A percentile compares a stretch with the other conserved stretches of the same genome.
These are phyloP conservation scores for Agrotis exclamationis DNA, from an alignment of 2,888 invertebrate genomes.

Conservation along the genomic window DNA sequence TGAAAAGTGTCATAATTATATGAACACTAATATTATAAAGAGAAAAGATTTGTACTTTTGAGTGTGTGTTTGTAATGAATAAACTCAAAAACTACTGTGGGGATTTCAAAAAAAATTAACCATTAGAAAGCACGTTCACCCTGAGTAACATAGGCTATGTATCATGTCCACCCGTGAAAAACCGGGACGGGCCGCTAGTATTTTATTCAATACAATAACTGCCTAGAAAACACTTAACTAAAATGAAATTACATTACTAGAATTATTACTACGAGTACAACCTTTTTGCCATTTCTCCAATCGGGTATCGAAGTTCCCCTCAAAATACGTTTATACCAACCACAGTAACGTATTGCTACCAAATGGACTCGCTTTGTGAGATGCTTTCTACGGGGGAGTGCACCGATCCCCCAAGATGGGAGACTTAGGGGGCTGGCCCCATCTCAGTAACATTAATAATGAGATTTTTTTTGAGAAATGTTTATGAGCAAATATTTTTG, in stretches of 20 bases:
- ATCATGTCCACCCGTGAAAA: too few species aligned
- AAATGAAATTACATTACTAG: neutral
- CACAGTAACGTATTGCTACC: conserved; percentile 15
- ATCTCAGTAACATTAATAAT: conserved; percentile 32
- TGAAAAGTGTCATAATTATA: too few species aligned
- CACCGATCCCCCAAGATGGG: conserved; percentile 2
- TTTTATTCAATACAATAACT: too few species aligned
- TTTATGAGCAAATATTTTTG: conserved; percentile 22
- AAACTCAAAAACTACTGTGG: too few species aligned
- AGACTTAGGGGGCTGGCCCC: conserved; percentile 8
- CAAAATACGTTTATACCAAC: conserved; percentile 40
- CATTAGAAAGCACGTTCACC: too few species aligned
- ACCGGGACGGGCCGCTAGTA: too few species aligned
- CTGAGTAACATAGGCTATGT: too few species aligned
- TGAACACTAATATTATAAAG: too few species aligned
- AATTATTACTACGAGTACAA: neutral
- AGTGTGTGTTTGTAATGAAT: too few species aligned
- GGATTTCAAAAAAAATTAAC: too few species aligned
- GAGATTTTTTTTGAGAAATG: conserved; percentile 42
- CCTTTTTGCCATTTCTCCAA: neutral
- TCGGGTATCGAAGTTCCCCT: neutral
- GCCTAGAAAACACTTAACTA: neutral
- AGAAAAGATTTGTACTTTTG: too few species aligned
- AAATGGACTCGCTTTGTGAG: conserved; percentile 40
- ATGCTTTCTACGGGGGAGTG: conserved; percentile 18